Evolutionary conservation across 2,113 vertebrate species (phyloP).

Genomic region (Toxostoma redivivum): DNA sequence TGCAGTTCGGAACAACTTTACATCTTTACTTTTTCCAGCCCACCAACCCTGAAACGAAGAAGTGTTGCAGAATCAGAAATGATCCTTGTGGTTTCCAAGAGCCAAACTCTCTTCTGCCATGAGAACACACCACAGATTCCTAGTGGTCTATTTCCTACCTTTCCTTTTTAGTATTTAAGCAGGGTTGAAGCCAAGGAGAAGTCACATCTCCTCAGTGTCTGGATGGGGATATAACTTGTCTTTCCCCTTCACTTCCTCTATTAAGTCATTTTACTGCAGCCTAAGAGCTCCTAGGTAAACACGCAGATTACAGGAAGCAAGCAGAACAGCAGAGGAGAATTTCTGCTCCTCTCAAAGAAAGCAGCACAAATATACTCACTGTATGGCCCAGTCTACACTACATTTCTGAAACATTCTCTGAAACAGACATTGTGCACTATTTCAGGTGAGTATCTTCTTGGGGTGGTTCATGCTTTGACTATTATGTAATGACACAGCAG

Average conservation of each 20-base stretch:
- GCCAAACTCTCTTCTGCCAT: background rate
- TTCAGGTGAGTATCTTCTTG: background rate
- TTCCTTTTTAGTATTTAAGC: background rate
- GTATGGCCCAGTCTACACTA: background rate
- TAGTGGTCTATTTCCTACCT: background rate
- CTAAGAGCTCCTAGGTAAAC: background rate
- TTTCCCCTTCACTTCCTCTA: background rate
- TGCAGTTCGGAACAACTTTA: background rate
- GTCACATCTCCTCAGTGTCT: background rate
- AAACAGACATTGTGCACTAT: background rate
- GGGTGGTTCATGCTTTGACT: background rate
- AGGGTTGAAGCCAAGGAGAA: background rate
- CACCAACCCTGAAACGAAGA: background rate
- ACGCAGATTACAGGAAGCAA: background rate
- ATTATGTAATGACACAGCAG: background rate
- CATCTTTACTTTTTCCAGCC: background rate
- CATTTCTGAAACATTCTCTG: background rate
- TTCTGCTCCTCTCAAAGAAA: background rate
- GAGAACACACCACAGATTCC: background rate
- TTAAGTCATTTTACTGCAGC: background rate
- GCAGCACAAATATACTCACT: background rate
- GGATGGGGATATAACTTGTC: background rate
- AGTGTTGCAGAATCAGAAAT: background rate
- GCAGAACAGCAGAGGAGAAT: background rate
- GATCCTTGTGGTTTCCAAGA: accelerated